Evolutionary conservation across 2,113 vertebrate genomes (phyloP).

Genomic region (Mungos mungo): DNA sequence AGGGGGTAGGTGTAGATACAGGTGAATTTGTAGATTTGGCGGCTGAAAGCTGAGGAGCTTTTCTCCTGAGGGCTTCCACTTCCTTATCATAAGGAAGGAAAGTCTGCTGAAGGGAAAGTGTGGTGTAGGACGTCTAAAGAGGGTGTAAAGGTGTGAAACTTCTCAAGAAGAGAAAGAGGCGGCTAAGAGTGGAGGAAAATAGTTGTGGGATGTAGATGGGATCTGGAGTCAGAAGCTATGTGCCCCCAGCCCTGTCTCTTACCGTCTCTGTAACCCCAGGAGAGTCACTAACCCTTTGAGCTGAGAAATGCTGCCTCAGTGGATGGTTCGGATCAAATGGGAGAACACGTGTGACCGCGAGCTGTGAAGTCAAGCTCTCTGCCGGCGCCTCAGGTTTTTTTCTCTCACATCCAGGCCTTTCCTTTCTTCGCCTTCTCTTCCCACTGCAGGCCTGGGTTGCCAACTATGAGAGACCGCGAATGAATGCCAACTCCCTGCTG

Average conservation of each 20-base stretch:
- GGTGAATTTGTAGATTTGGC: not conserved
- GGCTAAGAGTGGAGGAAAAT: not conserved
- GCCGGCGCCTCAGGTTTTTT: not conserved
- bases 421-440: not conserved
- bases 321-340: not conserved
- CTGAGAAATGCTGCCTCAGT: too few relatives aligned
- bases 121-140: not conserved
- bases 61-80: not conserved
- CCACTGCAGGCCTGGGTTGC: slow-evolving; percentile 92
- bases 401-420: not conserved
- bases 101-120: not conserved
- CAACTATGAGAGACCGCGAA: slow-evolving; percentile 92
- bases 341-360: rapidly evolving
- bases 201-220: not conserved
- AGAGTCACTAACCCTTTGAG: not conserved
- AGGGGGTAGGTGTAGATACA: too few relatives aligned
- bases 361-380: not conserved
- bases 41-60: not conserved
- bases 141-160: not conserved
- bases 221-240: not conserved
- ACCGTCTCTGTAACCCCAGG: not conserved
- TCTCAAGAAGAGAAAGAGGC: not conserved
- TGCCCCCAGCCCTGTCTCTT: not conserved
- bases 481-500: slow-evolving; percentile 91
- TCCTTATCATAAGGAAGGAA: not conserved